Conservation (phyloP, 2,888 invertebrate species). For the Zelleria hepariella region DNA sequence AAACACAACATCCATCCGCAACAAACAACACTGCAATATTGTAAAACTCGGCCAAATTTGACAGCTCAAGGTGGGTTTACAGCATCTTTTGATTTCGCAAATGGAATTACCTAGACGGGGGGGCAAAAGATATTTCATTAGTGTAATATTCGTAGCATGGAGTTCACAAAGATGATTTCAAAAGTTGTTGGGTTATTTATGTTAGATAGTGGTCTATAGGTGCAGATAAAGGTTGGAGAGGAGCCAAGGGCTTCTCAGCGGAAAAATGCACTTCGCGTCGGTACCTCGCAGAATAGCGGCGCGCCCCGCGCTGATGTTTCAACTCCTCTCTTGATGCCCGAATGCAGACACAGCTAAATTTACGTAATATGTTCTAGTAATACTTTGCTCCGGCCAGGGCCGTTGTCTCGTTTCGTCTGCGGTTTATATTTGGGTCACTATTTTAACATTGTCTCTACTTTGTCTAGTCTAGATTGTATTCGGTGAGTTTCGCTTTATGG, state of each 20-base stretch:
- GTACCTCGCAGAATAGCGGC: conserved; percentile 10
- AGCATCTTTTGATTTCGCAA: neutral
- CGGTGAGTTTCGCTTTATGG: neutral
- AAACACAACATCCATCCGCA: neutral
- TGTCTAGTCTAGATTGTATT: neutral
- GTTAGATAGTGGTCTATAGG: conserved; percentile 25
- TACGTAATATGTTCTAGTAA: neutral
- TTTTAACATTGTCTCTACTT: neutral
- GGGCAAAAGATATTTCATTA: conserved; percentile 4
- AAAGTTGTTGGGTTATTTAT: conserved; percentile 39
- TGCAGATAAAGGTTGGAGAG: conserved; percentile 47
- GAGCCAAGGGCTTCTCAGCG: conserved; percentile 33
- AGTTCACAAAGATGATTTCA: conserved; percentile 34
- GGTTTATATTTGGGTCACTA: neutral
- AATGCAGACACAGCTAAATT: conserved; percentile 7
- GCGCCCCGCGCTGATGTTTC: neutral
- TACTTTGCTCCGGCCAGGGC: neutral
- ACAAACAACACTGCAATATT: neutral
- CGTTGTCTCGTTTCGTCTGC: neutral
- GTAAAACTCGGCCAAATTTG: neutral
- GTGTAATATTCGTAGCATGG: conserved; percentile 28
- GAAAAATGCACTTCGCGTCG: conserved; percentile 35
- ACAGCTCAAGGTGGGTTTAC: neutral
- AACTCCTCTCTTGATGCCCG: conserved; percentile 9
- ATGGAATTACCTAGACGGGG: neutral